phyloP scores from a whole-genome alignment of 1,140 invertebrate genomes.

The Parasteatoda tepidariorum region DNA sequence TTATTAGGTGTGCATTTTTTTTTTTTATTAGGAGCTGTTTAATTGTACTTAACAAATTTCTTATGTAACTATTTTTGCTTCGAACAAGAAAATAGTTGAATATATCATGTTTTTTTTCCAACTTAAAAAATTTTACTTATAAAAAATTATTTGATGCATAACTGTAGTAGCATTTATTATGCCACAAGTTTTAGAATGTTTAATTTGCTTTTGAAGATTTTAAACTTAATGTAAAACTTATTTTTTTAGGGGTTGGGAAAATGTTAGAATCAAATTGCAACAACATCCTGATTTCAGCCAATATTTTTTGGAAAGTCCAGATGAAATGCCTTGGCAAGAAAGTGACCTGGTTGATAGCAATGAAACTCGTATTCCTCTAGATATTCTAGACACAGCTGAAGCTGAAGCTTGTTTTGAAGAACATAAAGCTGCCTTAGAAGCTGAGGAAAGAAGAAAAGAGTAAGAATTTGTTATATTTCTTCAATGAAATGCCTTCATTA shows the following conservation, averaged over 20 bases:
- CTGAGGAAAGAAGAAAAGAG: conserved; percentile 90
- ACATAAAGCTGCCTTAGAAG: conserved; percentile 89
- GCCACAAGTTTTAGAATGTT: too few species aligned
- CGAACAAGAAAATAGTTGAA: too few species aligned
- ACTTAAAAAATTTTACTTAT: too few species aligned
- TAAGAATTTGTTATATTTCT: conserved; percentile 71
- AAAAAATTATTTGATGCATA: too few species aligned
- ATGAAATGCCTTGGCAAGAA: conserved; percentile 85
- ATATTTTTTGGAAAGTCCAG: conserved; percentile 80
- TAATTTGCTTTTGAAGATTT: too few species aligned
- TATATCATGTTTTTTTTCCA: too few species aligned
- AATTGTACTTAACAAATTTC: too few species aligned
- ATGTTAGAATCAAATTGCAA: conserved; percentile 83
- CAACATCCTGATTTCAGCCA: conserved; percentile 89
- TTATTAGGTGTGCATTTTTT: too few species aligned
- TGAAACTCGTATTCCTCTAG: conserved; percentile 84
- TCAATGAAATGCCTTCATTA: conserved; percentile 10
- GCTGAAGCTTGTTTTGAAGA: conserved; percentile 92
- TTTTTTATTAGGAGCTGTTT: too few species aligned
- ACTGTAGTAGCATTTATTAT: too few species aligned
- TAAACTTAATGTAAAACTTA: too few species aligned
- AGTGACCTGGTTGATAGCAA: conserved; percentile 75
- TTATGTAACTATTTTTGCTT: too few species aligned
- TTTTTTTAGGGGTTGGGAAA: conserved; percentile 82
- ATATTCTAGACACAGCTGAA: conserved; percentile 89